phyloP scores from a whole-genome alignment of 2,888 invertebrate species.

The Willowsia nigromaculata region DNA sequence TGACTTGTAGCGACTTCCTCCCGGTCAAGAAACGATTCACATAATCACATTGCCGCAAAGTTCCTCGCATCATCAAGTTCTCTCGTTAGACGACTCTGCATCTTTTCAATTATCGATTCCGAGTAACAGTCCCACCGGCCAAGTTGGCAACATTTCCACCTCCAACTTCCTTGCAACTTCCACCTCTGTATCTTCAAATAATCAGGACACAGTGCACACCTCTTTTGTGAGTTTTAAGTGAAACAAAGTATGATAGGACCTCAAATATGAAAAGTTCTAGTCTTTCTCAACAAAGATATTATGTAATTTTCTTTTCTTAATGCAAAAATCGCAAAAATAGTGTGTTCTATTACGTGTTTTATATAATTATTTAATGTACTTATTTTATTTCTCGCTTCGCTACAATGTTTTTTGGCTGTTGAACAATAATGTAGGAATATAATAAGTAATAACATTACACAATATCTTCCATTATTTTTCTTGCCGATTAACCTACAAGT shows the following conservation, averaged over 20 bases:
- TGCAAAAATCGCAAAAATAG: too few relatives aligned
- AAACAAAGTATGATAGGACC: neutral
- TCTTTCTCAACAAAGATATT: neutral
- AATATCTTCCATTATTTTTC: slow-evolving; percentile 10
- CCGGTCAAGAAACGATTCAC: slow-evolving; percentile 59
- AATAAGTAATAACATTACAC: neutral
- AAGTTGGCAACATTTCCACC: neutral
- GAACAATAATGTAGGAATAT: slow-evolving; percentile 52
- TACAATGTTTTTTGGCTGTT: slow-evolving; percentile 57
- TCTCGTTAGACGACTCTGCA: slow-evolving; percentile 34
- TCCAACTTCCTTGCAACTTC: neutral
- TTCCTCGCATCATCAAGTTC: slow-evolving; percentile 49
- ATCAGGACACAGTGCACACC: neutral
- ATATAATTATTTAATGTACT: slow-evolving; percentile 12
- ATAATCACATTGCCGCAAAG: slow-evolving; percentile 53
- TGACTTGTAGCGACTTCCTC: slow-evolving; percentile 52
- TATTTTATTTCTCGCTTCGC: slow-evolving; percentile 41
- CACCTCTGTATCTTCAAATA: neutral
- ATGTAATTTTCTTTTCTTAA: too few relatives aligned
- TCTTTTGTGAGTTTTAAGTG: neutral
- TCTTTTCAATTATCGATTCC: slow-evolving; percentile 37
- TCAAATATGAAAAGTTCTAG: neutral
- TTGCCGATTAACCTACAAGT: neutral
- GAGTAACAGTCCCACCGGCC: neutral
- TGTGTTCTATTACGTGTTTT: neutral